A percentile compares a stretch with the other conserved stretches of the same genome.
phyloP scores from a whole-genome alignment of 2,888 invertebrate species.

The Choreutis nemorana region DNA sequence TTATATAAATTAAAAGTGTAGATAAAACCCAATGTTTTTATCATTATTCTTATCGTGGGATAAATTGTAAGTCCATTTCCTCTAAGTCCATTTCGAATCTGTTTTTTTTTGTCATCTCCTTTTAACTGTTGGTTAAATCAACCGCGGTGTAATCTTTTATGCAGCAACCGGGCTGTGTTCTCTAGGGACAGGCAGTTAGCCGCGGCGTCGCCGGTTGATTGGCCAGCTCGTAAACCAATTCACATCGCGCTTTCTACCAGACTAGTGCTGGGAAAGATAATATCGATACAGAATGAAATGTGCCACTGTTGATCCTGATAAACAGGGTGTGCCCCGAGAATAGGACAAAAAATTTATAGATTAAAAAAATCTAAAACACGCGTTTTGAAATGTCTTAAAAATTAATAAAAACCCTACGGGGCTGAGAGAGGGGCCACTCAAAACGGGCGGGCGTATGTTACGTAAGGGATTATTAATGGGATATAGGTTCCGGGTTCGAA shows the following conservation, averaged over 20 bases:
- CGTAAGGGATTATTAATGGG: too few relatives aligned
- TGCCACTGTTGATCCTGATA: slow-evolving; percentile 12
- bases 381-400: slow-evolving; percentile 9
- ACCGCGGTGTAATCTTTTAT: too few relatives aligned
- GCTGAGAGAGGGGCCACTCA: too few relatives aligned
- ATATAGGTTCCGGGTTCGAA: background rate
- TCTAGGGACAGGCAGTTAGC: slow-evolving; percentile 48
- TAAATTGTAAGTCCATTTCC: too few relatives aligned
- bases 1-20: too few relatives aligned
- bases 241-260: slow-evolving; percentile 21
- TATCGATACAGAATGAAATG: slow-evolving; percentile 8
- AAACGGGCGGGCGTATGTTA: slow-evolving; percentile 3
- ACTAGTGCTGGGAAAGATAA: slow-evolving; percentile 15
- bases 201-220: slow-evolving; percentile 60
- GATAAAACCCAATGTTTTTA: too few relatives aligned
- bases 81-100: too few relatives aligned
- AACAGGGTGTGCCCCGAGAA: slow-evolving; percentile 1
- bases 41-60: too few relatives aligned
- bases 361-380: slow-evolving; percentile 13
- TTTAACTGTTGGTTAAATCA: slow-evolving; percentile 8
- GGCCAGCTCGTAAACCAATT: slow-evolving; percentile 56
- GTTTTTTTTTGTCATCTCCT: too few relatives aligned
- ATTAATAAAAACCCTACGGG: too few relatives aligned
- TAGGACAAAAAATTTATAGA: slow-evolving; percentile 7
- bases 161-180: slow-evolving; percentile 20